Conservation (phyloP, 2,888 invertebrate genomes). For the Apomyelois bistriatella region DNA sequence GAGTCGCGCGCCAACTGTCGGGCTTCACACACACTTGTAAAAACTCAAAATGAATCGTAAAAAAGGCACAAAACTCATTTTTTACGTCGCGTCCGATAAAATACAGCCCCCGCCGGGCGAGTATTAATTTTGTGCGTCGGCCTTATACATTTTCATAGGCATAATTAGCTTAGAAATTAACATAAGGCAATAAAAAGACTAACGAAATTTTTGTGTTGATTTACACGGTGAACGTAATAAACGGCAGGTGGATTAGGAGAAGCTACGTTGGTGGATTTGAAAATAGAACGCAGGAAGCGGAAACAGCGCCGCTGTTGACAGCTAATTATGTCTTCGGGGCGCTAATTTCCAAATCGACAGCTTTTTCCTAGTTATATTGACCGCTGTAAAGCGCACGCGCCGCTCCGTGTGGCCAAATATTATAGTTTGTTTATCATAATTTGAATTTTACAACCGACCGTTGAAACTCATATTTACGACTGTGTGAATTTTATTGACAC, state of each 20-base stretch:
- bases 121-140: slow-evolving; percentile 69
- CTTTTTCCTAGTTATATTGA: slow-evolving; percentile 49
- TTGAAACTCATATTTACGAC: slow-evolving; percentile 65
- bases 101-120: slow-evolving; percentile 58
- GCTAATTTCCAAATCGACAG: slow-evolving; percentile 71
- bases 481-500: slow-evolving; percentile 58
- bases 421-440: slow-evolving; percentile 62
- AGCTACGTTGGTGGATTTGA: slow-evolving; percentile 55
- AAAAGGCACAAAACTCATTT: slow-evolving; percentile 54
- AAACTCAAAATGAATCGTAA: slow-evolving; percentile 64
- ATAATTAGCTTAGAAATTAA: slow-evolving; percentile 79
- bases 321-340: slow-evolving; percentile 71
- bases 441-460: slow-evolving; percentile 64
- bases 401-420: slow-evolving; percentile 26
- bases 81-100: slow-evolving; percentile 55
- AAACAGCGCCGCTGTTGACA: slow-evolving; percentile 72
- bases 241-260: slow-evolving; percentile 58
- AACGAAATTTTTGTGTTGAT: slow-evolving; percentile 75
- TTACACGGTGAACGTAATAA: slow-evolving; percentile 63
- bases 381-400: slow-evolving; percentile 32
- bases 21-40: slow-evolving; percentile 47
- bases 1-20: slow-evolving; percentile 66
- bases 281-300: slow-evolving; percentile 78
- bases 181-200: slow-evolving; percentile 74
- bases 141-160: slow-evolving; percentile 77